Percentiles rank a stretch among this genome's conserved stretches.
These are phyloP conservation scores for Meandrusa payeni DNA, from an alignment of 2,888 invertebrate species.

Conservation along the genomic window DNA sequence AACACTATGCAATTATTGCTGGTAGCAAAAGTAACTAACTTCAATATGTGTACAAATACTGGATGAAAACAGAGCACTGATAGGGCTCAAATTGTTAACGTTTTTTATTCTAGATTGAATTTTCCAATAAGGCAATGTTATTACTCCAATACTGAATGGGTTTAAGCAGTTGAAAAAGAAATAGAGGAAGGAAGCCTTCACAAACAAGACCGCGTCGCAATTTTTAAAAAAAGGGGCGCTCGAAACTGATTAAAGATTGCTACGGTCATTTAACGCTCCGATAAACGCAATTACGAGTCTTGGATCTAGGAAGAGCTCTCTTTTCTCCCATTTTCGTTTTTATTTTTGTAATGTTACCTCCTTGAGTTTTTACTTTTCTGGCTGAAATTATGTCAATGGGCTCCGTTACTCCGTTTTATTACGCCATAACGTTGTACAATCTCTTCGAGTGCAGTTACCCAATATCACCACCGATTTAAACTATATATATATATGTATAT, in stretches of 20 bases:
- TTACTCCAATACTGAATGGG: slow-evolving; percentile 24
- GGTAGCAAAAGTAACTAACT: too few relatives aligned
- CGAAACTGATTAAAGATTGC: slow-evolving; percentile 69
- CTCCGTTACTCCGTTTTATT: slow-evolving; percentile 21
- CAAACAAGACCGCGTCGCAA: slow-evolving; percentile 39
- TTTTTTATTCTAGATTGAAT: too few relatives aligned
- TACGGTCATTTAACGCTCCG: slow-evolving; percentile 73
- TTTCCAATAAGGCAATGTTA: slow-evolving; percentile 19
- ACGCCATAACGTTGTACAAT: slow-evolving; percentile 2
- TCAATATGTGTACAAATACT: too few relatives aligned
- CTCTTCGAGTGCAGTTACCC: too few relatives aligned
- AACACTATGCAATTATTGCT: too few relatives aligned
- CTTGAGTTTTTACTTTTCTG: slow-evolving; percentile 32
- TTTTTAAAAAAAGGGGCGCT: slow-evolving; percentile 43
- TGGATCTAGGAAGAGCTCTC: slow-evolving; percentile 49
- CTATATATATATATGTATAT: too few relatives aligned
- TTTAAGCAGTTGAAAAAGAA: slow-evolving; percentile 26
- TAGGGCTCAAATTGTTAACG: too few relatives aligned
- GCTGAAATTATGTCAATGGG: slow-evolving; percentile 35
- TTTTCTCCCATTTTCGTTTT: slow-evolving; percentile 46
- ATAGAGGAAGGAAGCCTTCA: slow-evolving; percentile 33
- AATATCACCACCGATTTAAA: too few relatives aligned
- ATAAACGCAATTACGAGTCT: slow-evolving; percentile 68
- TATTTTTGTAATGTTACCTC: slow-evolving; percentile 43
- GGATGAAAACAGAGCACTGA: too few relatives aligned